Base-by-base conservation (phyloP, 2,888 invertebrate genomes). In the Nysson spinosus region DNA sequence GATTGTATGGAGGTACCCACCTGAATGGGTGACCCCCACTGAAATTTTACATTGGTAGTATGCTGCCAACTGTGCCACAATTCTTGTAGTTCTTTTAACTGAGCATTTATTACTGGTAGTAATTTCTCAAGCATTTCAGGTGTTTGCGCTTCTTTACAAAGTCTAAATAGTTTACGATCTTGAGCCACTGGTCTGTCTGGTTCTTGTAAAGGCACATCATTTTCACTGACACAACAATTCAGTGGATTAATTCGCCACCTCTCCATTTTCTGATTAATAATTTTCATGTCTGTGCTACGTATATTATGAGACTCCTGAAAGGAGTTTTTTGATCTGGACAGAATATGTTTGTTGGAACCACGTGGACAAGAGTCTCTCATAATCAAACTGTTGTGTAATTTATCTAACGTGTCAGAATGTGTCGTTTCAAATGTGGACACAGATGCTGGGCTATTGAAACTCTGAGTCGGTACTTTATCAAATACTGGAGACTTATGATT, bases 21-120 rank as follows among this genome's bases (percentile, higher is more conserved):
- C 85, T 85, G 79, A 66, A 85, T 84, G 80, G 84, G 83, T 78
- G 80, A 62, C 71, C 83, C 85, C 85, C 82, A 85, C 64, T 78
- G 72, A 67, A 75, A 72, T 44, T 67, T 65, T 37, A 62, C 44
- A 52, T 75, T 54, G 30, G 35, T 50, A 22, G 56, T 52, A 40
- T 56, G 56, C 14, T 68, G 73, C 51, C 63, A 70, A 55, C 40
- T 69, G 46, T 74, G 61, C 73, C 76, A 76, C 40, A 76, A 54
- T 6, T 80, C 71, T 35, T 80, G 76, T 19, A 75, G 60, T 57
- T 71, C 64, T 56, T 75, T 77, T 49, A 85, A 67, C 67, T 79
- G 73, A 55, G 64, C 46, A 43, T 51, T 69, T 54, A 82, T 32
- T 6, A 43, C 67, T 2, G 61, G 61, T 39, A 76, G 37, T 28